Evolutionary conservation across 2,113 vertebrate genomes (phyloP).

Genomic region (Petaurus breviceps): DNA sequence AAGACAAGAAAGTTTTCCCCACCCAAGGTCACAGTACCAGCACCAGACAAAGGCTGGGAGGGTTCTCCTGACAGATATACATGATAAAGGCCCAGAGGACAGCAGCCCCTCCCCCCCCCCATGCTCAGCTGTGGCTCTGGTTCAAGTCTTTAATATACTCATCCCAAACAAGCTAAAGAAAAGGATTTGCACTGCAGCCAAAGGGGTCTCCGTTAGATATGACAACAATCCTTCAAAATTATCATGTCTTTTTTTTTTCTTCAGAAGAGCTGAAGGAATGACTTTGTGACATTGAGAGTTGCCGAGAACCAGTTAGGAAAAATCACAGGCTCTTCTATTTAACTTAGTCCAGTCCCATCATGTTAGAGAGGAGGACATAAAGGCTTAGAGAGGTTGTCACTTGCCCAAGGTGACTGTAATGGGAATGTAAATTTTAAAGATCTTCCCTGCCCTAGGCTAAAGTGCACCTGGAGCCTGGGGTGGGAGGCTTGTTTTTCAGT

Average conservation of each 20-base stretch:
- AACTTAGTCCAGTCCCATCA: not conserved
- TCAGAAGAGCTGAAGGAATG: not conserved
- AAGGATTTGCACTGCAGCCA: not conserved
- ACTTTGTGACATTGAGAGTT: not conserved
- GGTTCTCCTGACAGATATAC: not conserved
- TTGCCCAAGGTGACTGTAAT: not conserved
- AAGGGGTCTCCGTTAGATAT: not conserved
- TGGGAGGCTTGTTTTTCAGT: too few relatives aligned
- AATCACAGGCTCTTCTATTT: not conserved
- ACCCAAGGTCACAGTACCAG: not conserved
- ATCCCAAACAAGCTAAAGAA: not conserved
- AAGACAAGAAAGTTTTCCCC: not conserved
- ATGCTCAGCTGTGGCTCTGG: not conserved
- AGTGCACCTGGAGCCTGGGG: too few relatives aligned
- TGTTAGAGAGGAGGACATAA: not conserved
- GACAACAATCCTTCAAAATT: not conserved
- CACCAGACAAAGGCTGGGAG: not conserved
- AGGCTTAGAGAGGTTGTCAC: not conserved
- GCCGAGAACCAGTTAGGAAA: not conserved
- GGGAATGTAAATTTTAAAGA: too few relatives aligned
- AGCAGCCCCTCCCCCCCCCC: too few relatives aligned
- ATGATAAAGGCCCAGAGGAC: not conserved
- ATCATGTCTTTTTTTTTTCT: not conserved
- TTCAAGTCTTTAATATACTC: not conserved
- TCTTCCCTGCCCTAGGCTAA: too few relatives aligned